Percentiles rank a stretch among this genome's conserved stretches.
phyloP scores from a whole-genome alignment of 2,888 invertebrate species.

The Noctua fimbriata region DNA sequence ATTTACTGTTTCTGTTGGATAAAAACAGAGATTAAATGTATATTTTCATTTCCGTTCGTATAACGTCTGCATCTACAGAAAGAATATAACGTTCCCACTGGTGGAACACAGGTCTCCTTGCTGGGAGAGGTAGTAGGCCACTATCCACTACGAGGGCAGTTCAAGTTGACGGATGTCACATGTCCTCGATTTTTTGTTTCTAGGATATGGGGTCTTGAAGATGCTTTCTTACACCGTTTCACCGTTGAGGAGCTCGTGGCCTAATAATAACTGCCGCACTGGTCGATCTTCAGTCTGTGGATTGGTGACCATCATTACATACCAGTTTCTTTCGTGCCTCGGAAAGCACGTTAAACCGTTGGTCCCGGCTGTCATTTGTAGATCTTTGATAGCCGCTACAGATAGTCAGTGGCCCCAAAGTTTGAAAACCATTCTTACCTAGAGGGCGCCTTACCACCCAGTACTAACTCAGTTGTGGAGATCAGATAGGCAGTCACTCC shows the following conservation, averaged over 20 bases:
- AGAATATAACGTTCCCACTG: neutral
- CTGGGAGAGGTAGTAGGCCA: neutral
- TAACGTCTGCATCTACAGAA: neutral
- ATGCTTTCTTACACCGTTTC: neutral
- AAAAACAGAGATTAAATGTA: neutral
- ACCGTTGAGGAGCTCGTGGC: neutral
- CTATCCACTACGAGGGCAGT: neutral
- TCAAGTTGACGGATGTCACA: neutral
- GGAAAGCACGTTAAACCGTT: no score
- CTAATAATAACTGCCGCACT: neutral
- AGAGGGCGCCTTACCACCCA: no score
- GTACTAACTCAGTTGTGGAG: no score
- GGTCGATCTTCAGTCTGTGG: no score
- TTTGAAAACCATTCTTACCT: no score
- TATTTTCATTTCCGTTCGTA: neutral
- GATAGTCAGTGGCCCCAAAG: no score
- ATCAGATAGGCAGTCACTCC: neutral
- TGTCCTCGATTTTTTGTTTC: neutral
- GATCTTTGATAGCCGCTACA: no score
- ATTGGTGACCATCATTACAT: no score
- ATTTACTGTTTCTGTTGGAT: neutral
- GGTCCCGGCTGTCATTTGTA: no score
- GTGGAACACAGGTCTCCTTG: neutral
- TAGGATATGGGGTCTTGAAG: neutral
- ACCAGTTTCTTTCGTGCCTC: no score